Conservation (phyloP, 2,888 invertebrate genomes). For the Cheilosia vernalis region DNA sequence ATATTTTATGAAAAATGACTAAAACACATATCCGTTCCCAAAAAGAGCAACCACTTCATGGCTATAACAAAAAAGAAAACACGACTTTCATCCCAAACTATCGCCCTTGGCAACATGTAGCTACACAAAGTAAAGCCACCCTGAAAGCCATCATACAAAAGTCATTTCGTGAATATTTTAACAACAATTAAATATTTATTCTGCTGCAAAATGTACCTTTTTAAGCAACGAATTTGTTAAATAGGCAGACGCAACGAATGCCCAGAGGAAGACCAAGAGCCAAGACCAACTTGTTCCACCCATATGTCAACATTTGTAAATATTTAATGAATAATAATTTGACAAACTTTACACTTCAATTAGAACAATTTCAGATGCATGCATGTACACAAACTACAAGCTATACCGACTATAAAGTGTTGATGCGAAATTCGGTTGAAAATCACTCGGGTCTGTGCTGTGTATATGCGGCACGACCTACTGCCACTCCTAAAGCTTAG, state of each 20-base stretch:
- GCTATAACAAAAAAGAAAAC: not conserved
- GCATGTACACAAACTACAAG: conserved; percentile 3
- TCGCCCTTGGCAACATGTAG: conserved; percentile 40
- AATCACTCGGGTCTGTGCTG: conserved; percentile 46
- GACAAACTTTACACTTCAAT: conserved; percentile 74
- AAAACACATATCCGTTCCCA: no score
- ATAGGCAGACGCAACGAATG: conserved; percentile 6
- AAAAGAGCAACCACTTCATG: no score
- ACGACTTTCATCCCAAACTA: not conserved
- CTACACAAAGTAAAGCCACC: conserved; percentile 16
- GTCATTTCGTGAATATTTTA: conserved; percentile 38
- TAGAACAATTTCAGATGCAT: conserved; percentile 66
- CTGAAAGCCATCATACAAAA: conserved; percentile 3
- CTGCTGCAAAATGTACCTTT: not conserved
- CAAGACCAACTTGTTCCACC: conserved; percentile 1
- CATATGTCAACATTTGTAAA: conserved; percentile 61
- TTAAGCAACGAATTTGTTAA: conserved; percentile 2
- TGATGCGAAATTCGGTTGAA: conserved; percentile 54
- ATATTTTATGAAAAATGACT: no score
- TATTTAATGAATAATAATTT: conserved; percentile 72
- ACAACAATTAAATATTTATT: conserved; percentile 47
- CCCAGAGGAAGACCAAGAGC: conserved; percentile 4
- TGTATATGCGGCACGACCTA: conserved; percentile 56
- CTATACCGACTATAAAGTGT: conserved; percentile 1
- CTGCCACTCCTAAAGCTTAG: conserved; percentile 67